phyloP scores from a whole-genome alignment of 2,797 vertebrate species.

The Aplochiton taeniatus region DNA sequence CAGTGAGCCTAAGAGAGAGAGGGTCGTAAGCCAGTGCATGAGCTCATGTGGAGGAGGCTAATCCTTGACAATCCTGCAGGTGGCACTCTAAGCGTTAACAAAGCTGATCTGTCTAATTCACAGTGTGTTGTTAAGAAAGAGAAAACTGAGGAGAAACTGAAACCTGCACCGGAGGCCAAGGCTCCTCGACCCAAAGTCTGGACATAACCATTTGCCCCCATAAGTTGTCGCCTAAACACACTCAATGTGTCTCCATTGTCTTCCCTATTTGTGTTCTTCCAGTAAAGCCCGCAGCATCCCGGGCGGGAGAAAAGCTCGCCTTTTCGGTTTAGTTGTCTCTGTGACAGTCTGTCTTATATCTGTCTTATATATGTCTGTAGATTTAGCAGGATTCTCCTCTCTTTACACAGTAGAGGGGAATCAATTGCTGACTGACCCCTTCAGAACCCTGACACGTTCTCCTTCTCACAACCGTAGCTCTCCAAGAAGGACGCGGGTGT shows the following conservation, averaged over 20 bases:
- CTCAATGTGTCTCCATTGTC: conserved; percentile 56
- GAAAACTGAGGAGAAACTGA: conserved; percentile 61
- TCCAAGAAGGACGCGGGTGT: conserved; percentile 88
- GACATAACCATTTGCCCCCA: conserved; percentile 65
- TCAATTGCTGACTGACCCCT: neutral
- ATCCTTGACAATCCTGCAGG: conserved; percentile 46
- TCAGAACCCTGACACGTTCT: conserved; percentile 35
- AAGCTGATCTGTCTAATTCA: conserved; percentile 77
- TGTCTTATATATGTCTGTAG: conserved; percentile 31
- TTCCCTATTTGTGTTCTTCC: conserved; percentile 51
- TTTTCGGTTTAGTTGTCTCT: conserved; percentile 67
- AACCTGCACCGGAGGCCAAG: conserved; percentile 54
- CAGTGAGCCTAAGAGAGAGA: conserved; percentile 25
- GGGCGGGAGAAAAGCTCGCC: conserved; percentile 74
- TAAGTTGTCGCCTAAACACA: conserved; percentile 65
- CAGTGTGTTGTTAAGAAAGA: conserved; percentile 79
- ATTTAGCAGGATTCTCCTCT: conserved; percentile 24
- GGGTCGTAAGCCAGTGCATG: conserved; percentile 55
- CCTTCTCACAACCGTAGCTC: conserved; percentile 76
- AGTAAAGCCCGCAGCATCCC: conserved; percentile 69
- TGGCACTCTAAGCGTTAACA: conserved; percentile 59
- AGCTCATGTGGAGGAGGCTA: conserved; percentile 40
- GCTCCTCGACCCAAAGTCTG: conserved; percentile 77
- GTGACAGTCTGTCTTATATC: conserved; percentile 36
- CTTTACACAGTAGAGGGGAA: conserved; percentile 23